Percentiles rank a stretch among this genome's conserved stretches.
phyloP scores from a whole-genome alignment of 2,113 vertebrate species.

The Leucopternis melanops region DNA sequence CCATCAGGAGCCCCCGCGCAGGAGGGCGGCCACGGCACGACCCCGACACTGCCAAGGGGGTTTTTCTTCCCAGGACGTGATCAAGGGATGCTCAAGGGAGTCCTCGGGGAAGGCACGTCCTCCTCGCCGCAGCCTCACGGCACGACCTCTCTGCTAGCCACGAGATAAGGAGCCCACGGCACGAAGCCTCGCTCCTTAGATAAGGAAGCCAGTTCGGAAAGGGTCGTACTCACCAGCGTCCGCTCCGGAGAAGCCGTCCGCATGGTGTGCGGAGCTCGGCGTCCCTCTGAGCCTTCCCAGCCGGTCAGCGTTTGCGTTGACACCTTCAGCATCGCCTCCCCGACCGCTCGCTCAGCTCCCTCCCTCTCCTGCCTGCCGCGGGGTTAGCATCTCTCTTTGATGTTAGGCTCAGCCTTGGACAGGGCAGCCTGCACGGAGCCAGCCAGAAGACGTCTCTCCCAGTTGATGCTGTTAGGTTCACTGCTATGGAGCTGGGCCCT shows the following conservation, averaged over 20 bases:
- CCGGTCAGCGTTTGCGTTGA: background rate
- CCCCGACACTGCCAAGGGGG: rapidly evolving
- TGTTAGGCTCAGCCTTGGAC: background rate
- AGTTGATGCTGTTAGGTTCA: background rate
- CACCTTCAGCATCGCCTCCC: background rate
- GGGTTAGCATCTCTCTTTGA: background rate
- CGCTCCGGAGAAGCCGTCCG: rapidly evolving
- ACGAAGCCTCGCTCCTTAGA: background rate
- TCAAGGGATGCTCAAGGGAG: background rate
- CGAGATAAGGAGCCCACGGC: background rate
- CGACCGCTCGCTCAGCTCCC: background rate
- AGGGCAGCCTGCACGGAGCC: background rate
- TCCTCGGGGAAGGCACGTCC: background rate
- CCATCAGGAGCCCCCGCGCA: rapidly evolving
- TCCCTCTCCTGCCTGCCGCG: background rate
- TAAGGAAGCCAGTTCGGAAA: background rate
- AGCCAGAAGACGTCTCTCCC: background rate
- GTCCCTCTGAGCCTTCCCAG: background rate
- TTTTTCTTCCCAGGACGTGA: background rate
- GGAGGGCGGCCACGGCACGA: rapidly evolving
- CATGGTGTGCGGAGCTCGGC: rapidly evolving
- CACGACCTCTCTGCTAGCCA: background rate
- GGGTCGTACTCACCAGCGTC: rapidly evolving
- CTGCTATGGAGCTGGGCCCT: background rate
- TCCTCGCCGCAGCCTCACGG: background rate